phyloP scores from a whole-genome alignment of 2,113 vertebrate species.

The Sylvia atricapilla region DNA sequence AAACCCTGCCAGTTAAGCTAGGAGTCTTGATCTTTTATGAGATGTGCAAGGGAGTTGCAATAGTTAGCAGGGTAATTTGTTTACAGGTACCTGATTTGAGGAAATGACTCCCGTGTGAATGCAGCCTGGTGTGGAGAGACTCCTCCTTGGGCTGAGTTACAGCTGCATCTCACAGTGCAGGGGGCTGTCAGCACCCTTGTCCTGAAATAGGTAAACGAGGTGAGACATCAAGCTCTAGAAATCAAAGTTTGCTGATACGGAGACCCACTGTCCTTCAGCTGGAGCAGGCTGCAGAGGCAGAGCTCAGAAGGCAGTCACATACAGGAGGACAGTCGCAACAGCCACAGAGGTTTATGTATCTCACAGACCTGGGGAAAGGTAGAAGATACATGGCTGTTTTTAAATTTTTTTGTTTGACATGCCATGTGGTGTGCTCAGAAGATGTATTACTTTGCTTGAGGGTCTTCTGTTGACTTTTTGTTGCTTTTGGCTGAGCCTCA shows the following conservation, averaged over 20 bases:
- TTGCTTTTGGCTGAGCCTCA: neutral
- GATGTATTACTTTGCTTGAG: neutral
- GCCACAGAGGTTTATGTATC: no score
- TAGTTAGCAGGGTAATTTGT: neutral
- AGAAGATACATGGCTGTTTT: neutral
- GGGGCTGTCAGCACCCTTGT: neutral
- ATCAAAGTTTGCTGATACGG: neutral
- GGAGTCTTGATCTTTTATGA: neutral
- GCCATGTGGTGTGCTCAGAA: neutral
- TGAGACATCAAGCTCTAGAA: neutral
- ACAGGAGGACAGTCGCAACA: neutral
- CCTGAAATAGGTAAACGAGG: neutral
- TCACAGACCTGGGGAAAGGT: neutral
- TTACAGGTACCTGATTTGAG: neutral
- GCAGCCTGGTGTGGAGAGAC: neutral
- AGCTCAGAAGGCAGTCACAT: neutral
- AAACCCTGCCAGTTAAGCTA: neutral
- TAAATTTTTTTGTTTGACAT: neutral
- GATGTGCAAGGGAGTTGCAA: neutral
- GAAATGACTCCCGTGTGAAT: rapidly evolving
- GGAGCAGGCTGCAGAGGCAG: neutral
- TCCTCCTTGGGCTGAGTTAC: neutral
- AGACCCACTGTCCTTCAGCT: neutral
- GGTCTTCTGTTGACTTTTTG: neutral
- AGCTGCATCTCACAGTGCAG: rapidly evolving